A percentile compares a stretch with the other conserved stretches of the same genome.
Conservation (phyloP, 2,888 invertebrate genomes). For the Epiblema foenella region DNA sequence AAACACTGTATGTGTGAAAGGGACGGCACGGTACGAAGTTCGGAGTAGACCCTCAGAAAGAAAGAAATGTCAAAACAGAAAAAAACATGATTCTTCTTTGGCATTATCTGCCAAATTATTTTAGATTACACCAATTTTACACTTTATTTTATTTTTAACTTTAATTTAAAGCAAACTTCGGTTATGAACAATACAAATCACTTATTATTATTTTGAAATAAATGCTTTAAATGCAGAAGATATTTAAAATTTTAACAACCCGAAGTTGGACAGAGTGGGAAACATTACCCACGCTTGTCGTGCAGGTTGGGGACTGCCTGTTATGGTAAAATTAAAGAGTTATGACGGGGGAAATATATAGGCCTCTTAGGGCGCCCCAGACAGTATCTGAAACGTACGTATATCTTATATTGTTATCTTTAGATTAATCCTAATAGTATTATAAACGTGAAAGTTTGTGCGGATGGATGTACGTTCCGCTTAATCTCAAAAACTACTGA, state of each 20-base stretch:
- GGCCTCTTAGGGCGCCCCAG: conserved; percentile 15
- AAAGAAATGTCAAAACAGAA: neutral
- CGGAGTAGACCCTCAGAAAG: too few relatives aligned
- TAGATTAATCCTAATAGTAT: too few relatives aligned
- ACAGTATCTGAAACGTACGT: conserved; percentile 8
- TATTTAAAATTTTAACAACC: neutral
- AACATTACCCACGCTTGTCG: neutral
- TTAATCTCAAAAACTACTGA: too few relatives aligned
- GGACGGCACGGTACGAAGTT: too few relatives aligned
- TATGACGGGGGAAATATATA: conserved; percentile 11
- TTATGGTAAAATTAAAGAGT: conserved; percentile 19
- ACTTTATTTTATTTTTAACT: conserved; percentile 1
- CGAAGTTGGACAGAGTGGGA: neutral
- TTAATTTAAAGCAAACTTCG: conserved; percentile 3
- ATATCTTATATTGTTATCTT: neutral
- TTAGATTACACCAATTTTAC: conserved; percentile 1
- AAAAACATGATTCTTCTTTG: conserved; percentile 16
- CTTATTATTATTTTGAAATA: conserved; percentile 2
- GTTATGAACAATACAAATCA: conserved; percentile 5
- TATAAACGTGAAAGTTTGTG: too few relatives aligned
- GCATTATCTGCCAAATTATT: conserved; percentile 13
- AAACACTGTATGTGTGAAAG: too few relatives aligned
- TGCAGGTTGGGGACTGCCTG: neutral
- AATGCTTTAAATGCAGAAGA: conserved; percentile 4
- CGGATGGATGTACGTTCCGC: too few relatives aligned